phyloP scores from a whole-genome alignment of 1,140 invertebrate genomes.

The Heliconius hermathena region DNA sequence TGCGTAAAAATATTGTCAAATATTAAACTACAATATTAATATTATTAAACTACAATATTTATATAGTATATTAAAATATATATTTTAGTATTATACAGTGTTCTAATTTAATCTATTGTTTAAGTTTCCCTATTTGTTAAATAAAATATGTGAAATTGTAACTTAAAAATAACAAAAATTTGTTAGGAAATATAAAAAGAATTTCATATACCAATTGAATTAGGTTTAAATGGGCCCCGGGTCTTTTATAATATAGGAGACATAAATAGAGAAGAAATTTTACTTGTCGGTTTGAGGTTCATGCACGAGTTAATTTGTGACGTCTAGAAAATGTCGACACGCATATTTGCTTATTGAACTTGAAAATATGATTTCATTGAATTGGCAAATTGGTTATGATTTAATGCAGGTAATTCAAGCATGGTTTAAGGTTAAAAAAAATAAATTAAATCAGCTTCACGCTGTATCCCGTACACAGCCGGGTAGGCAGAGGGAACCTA shows the following conservation, averaged over 20 bases:
- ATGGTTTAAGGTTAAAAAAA: background rate
- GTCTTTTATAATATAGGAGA: background rate
- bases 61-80: too few species aligned
- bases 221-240: background rate
- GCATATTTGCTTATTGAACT: conserved; percentile 24
- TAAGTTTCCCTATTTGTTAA: too few species aligned
- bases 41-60: too few species aligned
- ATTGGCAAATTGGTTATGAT: conserved; percentile 5
- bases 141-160: too few species aligned
- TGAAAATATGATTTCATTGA: conserved; percentile 18
- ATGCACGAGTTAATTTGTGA: conserved; percentile 18
- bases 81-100: too few species aligned
- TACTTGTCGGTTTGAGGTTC: conserved; percentile 7
- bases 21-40: too few species aligned
- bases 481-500: too few species aligned
- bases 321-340: conserved; percentile 9
- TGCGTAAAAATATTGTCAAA: too few species aligned
- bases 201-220: background rate
- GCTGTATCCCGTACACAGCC: too few species aligned
- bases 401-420: background rate
- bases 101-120: too few species aligned
- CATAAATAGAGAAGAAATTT: background rate
- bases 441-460: too few species aligned
- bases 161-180: background rate
- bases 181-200: background rate